A percentile compares a stretch with the other conserved stretches of the same genome.
Evolutionary conservation across 2,888 invertebrate genomes (phyloP).

Genomic region (Phyllotreta striolata): DNA sequence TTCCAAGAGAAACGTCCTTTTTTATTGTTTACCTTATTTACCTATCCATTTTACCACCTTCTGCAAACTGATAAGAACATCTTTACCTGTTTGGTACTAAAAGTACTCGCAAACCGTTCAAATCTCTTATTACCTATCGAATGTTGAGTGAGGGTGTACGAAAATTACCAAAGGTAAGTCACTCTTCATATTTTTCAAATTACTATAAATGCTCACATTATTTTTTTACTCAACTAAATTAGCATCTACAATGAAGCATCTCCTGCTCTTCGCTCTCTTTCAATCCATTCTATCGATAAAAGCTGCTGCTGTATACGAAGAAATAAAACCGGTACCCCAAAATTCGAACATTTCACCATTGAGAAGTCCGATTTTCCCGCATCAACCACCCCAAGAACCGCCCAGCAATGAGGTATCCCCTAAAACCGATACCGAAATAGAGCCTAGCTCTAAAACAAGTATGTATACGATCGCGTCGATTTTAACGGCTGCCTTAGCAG

Average conservation of each 20-base stretch:
- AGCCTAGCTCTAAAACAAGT: slow-evolving; percentile 6
- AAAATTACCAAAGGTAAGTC: background rate
- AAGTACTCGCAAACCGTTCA: slow-evolving; percentile 10
- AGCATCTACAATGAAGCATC: slow-evolving; percentile 3
- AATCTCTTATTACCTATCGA: slow-evolving; percentile 8
- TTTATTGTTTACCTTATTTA: slow-evolving; percentile 9
- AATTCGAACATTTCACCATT: background rate
- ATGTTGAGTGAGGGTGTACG: slow-evolving; percentile 9
- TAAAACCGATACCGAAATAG: slow-evolving; percentile 1
- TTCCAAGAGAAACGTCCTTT: slow-evolving; percentile 10
- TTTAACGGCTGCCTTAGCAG: slow-evolving; percentile 6
- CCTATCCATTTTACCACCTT: slow-evolving; percentile 19
- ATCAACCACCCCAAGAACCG: background rate
- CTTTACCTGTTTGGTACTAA: slow-evolving; percentile 14
- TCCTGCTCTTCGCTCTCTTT: background rate
- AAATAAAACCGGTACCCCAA: background rate
- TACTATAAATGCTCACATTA: background rate
- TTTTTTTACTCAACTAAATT: background rate
- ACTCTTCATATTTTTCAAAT: background rate
- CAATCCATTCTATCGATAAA: background rate
- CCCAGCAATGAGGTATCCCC: slow-evolving; percentile 1
- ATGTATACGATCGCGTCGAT: slow-evolving; percentile 19
- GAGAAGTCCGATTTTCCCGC: background rate
- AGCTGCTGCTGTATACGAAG: slow-evolving; percentile 4
- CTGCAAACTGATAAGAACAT: slow-evolving; percentile 17